Percentiles rank a stretch among this genome's conserved stretches.
phyloP scores from a whole-genome alignment of 2,888 invertebrate species.

The Eupithecia tripunctaria region DNA sequence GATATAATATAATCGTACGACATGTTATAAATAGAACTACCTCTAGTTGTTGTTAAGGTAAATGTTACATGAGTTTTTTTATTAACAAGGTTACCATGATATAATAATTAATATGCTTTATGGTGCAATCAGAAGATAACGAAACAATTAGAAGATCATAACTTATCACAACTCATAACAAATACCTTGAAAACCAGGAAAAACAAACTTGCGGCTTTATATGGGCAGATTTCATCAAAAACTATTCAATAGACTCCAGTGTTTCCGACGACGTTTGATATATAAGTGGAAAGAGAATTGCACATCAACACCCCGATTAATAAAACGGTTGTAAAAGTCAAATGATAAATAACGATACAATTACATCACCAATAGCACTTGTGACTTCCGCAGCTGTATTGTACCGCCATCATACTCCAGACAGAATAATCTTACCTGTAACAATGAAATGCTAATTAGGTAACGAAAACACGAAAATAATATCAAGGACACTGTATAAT shows the following conservation, averaged over 20 bases:
- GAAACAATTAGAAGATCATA: not conserved
- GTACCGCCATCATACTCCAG: not conserved
- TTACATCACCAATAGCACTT: not conserved
- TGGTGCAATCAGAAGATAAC: not conserved
- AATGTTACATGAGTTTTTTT: constrained; percentile 1
- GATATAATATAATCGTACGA: constrained; percentile 16
- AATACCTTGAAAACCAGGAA: not conserved
- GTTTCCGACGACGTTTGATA: not conserved
- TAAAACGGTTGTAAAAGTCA: not conserved
- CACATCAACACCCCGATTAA: not conserved
- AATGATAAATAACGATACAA: not conserved
- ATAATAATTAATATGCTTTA: not conserved
- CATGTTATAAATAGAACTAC: constrained; percentile 17
- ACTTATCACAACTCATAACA: too few species aligned
- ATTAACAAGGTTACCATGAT: not conserved
- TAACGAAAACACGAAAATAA: not conserved
- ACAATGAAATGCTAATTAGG: not conserved
- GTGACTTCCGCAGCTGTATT: not conserved
- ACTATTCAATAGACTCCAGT: not conserved
- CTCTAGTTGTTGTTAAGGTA: not conserved
- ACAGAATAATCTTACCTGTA: not conserved
- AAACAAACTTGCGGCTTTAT: not conserved
- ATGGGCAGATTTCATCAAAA: not conserved
- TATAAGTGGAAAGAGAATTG: not conserved
- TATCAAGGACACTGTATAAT: not conserved